phyloP scores from a whole-genome alignment of 2,797 vertebrate species.

The Orientallactaga sibirica region DNA sequence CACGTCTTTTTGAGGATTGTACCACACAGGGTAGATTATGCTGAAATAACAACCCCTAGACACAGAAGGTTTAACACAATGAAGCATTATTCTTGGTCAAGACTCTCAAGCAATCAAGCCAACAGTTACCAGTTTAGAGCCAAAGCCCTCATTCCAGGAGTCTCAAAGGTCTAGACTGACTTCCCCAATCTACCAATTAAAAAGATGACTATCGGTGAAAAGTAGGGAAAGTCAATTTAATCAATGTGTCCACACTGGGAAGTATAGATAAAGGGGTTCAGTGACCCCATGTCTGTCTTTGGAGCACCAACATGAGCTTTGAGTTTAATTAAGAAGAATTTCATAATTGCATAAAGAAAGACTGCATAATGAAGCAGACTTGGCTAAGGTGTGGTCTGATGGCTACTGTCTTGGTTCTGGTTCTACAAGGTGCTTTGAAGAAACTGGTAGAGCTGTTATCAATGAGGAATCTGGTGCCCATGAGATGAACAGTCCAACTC shows the following conservation, averaged over 20 bases:
- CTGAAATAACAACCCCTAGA: background rate
- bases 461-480: background rate
- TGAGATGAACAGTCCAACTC: background rate
- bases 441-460: background rate
- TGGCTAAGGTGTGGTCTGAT: background rate
- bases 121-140: background rate
- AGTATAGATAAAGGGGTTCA: background rate
- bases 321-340: background rate
- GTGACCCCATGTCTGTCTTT: background rate
- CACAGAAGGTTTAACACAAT: background rate
- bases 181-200: background rate
- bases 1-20: background rate
- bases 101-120: background rate
- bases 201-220: background rate
- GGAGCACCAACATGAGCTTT: background rate
- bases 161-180: background rate
- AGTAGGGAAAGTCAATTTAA: background rate
- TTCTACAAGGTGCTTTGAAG: background rate
- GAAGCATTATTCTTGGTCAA: background rate
- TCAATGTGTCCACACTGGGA: background rate
- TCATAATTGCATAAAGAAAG: too few species aligned
- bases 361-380: background rate
- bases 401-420: background rate
- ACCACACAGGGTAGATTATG: background rate
- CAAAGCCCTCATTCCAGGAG: background rate